Evolutionary conservation across 2,888 invertebrate species (phyloP), one percentile per base, ranked within the genome.

Genomic region (Folsomia candida): DNA sequence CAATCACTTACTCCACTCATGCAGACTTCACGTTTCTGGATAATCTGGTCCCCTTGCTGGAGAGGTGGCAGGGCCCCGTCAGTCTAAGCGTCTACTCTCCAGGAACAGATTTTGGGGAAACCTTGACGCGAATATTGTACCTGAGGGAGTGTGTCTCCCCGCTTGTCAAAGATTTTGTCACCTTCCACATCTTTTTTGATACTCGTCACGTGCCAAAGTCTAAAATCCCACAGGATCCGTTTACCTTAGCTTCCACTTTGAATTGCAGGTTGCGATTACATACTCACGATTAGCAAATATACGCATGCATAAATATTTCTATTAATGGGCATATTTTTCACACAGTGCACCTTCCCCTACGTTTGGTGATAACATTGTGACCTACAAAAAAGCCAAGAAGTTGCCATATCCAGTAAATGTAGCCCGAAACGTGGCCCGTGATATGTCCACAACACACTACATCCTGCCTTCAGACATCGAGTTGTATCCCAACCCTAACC

Each of bases 1-100:
- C 89, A 78, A 88, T 95, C 77, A 95, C 95, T 0, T 94, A 94
- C 82, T 93, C 94, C 47, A 95, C 95, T 18, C 95, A 95, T 83
- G 93, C 92, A 2, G 94, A 94, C 81, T 93, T 89, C 84, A 92
- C 93, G 79, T 95, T 94, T 85, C 87, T 95, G 81, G 92, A 94
- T 84, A 95, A 96, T 84, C 86, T 94, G 80, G 88, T 89, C 82
- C 92, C 93, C 72, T 85, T 96, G 80, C 85, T 94, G 82, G 90
- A 92, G 82, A 87, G 90, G 85, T 95, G 94, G 94, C 88, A 89
- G 82, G 93, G 93, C 1, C 94, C 94, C 1, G 86, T 95, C 76
- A 93, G 93, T 81, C 86, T 95, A 80, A 92, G 93, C 2, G 87
- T 95, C 81, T 92, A 94, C 84, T 91, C 93, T 24, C 94, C 95